phyloP scores from a whole-genome alignment of 2,113 vertebrate species.

The Sarotherodon lohbergeri region DNA sequence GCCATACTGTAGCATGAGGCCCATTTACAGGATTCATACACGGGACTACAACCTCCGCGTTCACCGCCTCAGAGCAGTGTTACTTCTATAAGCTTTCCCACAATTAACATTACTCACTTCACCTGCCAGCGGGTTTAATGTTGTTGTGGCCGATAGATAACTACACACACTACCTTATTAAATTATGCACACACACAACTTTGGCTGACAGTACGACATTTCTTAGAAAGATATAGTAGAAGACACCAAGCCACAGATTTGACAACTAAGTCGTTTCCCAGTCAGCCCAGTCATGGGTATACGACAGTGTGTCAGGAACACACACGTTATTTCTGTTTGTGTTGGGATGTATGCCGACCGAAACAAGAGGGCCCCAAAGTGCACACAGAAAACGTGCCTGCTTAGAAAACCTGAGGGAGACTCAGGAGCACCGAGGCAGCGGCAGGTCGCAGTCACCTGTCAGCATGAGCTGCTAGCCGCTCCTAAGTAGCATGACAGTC shows the following conservation, averaged over 20 bases:
- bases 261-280: background rate
- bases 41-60: background rate
- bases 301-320: background rate
- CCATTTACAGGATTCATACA: background rate
- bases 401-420: background rate
- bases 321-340: background rate
- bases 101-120: background rate
- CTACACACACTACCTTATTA: background rate
- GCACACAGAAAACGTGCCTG: background rate
- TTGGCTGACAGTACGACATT: background rate
- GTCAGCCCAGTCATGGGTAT: background rate
- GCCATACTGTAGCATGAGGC: background rate
- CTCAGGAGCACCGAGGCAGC: background rate
- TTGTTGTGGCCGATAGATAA: background rate
- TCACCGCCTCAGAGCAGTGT: background rate
- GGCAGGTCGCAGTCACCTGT: slow-evolving; percentile 1
- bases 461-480: background rate
- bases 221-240: background rate
- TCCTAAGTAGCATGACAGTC: background rate
- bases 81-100: background rate
- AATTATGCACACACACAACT: accelerated
- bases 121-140: background rate
- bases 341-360: background rate
- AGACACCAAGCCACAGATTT: background rate
- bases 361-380: background rate